A percentile compares a stretch with the other conserved stretches of the same genome.
Evolutionary conservation across 2,113 vertebrate species (phyloP).

Genomic region (Pelecanus crispus): DNA sequence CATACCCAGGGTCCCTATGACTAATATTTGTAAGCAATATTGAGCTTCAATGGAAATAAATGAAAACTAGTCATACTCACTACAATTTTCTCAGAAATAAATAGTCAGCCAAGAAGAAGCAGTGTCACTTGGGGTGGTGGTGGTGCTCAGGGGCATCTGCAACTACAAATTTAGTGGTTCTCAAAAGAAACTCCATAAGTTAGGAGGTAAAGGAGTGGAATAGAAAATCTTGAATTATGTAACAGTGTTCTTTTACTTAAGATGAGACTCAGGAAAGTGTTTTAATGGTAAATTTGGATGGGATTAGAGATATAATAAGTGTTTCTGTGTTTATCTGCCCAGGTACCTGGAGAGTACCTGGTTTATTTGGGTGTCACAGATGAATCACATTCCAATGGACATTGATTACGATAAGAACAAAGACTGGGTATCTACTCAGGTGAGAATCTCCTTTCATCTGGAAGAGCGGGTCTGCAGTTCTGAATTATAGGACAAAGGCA

Average conservation of each 20-base stretch:
- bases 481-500: background rate
- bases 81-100: background rate
- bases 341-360: slow-evolving; percentile 70
- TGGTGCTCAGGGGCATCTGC: background rate
- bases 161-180: background rate
- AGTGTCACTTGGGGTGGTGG: background rate
- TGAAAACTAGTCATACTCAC: background rate
- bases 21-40: background rate
- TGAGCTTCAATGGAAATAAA: background rate
- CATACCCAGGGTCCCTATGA: background rate
- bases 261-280: background rate
- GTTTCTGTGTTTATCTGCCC: background rate
- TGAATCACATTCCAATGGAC: slow-evolving; percentile 71
- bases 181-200: background rate
- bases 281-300: background rate
- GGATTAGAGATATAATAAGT: background rate
- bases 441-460: slow-evolving; percentile 22
- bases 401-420: slow-evolving; percentile 74
- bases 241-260: background rate
- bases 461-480: background rate
- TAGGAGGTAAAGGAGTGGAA: background rate
- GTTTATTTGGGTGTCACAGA: slow-evolving; percentile 76
- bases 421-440: slow-evolving; percentile 82
- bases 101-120: background rate
- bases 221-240: background rate